A percentile compares a stretch with the other conserved stretches of the same genome.
Evolutionary conservation across 2,888 invertebrate species (phyloP).

Genomic region (Spilosoma lubricipeda): DNA sequence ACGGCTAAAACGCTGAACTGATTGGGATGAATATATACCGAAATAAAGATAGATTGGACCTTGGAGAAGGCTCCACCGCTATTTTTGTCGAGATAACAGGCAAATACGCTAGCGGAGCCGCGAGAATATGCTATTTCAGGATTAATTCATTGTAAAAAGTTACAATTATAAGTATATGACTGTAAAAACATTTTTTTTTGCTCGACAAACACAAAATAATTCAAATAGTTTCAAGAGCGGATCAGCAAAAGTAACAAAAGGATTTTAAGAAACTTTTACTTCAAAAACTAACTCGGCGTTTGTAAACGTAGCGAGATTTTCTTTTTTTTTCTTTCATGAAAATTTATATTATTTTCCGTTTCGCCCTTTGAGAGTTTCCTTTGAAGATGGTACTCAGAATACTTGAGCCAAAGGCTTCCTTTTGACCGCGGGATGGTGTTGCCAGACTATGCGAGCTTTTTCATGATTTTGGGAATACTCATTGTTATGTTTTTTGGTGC

Average conservation of each 20-base stretch:
- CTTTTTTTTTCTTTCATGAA: conserved; percentile 38
- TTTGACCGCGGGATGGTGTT: conserved; percentile 56
- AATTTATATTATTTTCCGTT: conserved; percentile 59
- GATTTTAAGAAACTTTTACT: conserved; percentile 30
- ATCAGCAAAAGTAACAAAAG: conserved; percentile 20
- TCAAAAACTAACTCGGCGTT: conserved; percentile 44
- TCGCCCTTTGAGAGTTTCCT: conserved; percentile 53
- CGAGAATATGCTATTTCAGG: too few species aligned
- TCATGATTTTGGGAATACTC: neutral
- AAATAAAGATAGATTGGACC: too few species aligned
- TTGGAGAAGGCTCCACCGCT: too few species aligned
- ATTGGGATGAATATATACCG: too few species aligned
- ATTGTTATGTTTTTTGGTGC: neutral
- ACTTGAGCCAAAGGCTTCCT: conserved; percentile 53
- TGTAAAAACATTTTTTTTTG: neutral
- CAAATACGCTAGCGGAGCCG: too few species aligned
- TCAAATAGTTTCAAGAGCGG: conserved; percentile 17
- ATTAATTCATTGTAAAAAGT: neutral
- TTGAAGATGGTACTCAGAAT: conserved; percentile 53
- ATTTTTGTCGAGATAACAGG: too few species aligned
- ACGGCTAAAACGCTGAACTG: too few species aligned
- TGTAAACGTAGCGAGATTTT: conserved; percentile 23
- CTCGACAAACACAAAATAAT: conserved; percentile 5
- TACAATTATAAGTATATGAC: neutral
- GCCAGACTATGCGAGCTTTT: neutral